Evolutionary conservation across 1,140 invertebrate species (phyloP).

Genomic region (Ooceraea biroi): DNA sequence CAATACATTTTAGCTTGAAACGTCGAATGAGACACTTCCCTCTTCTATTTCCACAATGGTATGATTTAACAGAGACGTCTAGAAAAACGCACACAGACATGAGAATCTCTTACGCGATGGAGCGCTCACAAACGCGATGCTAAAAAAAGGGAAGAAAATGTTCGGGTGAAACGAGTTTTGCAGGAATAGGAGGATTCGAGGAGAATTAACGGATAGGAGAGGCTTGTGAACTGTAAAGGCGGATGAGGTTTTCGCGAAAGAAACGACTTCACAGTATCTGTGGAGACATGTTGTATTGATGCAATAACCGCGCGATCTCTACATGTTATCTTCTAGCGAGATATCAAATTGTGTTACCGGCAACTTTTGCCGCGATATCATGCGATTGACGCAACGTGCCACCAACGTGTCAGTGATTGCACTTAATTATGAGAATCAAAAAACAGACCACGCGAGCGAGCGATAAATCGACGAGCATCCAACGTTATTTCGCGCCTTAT

Average conservation of each 20-base stretch:
- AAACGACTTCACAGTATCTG: slow-evolving; percentile 21
- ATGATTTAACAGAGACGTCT: too few relatives aligned
- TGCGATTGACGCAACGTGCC: slow-evolving; percentile 40
- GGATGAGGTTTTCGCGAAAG: background rate
- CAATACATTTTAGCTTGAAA: background rate
- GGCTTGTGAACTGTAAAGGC: background rate
- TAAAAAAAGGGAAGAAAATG: background rate
- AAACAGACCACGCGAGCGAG: slow-evolving; percentile 1
- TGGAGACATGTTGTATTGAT: slow-evolving; percentile 23
- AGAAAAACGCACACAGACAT: too few relatives aligned
- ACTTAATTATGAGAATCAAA: slow-evolving; percentile 31
- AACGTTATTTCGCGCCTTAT: slow-evolving; percentile 39
- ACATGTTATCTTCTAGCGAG: slow-evolving; percentile 16
- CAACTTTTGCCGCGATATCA: slow-evolving; percentile 38
- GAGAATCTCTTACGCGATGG: too few relatives aligned
- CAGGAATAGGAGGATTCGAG: background rate
- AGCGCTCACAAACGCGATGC: too few relatives aligned
- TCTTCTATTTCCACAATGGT: too few relatives aligned
- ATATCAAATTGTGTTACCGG: slow-evolving; percentile 55
- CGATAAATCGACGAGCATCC: slow-evolving; percentile 33
- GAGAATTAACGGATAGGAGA: background rate
- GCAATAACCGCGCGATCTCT: slow-evolving; percentile 34
- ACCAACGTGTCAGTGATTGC: slow-evolving; percentile 32
- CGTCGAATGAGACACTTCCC: too few relatives aligned
- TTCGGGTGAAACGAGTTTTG: background rate